Percentiles rank a stretch among this genome's conserved stretches.
These are phyloP conservation scores for Rhabdomys dilectus DNA, from an alignment of 2,113 vertebrate genomes.

Conservation along the genomic window DNA sequence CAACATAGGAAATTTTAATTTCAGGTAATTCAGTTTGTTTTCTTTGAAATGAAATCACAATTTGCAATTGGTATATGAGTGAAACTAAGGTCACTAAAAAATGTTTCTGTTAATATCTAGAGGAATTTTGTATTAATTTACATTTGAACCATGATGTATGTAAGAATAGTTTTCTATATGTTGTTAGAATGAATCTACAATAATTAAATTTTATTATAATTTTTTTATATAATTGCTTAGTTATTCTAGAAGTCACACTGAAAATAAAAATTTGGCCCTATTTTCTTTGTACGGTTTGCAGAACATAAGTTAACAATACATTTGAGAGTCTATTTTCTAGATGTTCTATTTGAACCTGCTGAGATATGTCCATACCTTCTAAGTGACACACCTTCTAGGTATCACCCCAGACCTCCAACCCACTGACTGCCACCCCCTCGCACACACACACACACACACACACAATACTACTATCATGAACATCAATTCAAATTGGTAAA, in stretches of 20 bases:
- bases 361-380: background rate
- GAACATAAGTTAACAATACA: background rate
- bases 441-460: no score
- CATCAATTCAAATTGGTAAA: no score
- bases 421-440: no score
- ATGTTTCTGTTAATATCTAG: background rate
- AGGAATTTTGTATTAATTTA: background rate
- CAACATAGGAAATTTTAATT: background rate
- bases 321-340: background rate
- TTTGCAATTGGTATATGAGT: background rate
- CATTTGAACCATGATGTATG: background rate
- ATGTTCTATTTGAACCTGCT: background rate
- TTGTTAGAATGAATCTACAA: background rate
- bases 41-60: background rate
- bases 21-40: background rate
- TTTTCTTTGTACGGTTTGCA: background rate
- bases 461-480: no score
- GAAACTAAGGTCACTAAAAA: background rate
- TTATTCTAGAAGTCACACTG: background rate
- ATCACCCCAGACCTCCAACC: no score
- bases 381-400: no score
- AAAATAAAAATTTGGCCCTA: background rate
- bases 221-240: background rate
- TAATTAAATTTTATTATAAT: background rate
- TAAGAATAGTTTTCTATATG: background rate